Conservation (phyloP, 2,888 invertebrate species). For the Zeuzera pyrina region DNA sequence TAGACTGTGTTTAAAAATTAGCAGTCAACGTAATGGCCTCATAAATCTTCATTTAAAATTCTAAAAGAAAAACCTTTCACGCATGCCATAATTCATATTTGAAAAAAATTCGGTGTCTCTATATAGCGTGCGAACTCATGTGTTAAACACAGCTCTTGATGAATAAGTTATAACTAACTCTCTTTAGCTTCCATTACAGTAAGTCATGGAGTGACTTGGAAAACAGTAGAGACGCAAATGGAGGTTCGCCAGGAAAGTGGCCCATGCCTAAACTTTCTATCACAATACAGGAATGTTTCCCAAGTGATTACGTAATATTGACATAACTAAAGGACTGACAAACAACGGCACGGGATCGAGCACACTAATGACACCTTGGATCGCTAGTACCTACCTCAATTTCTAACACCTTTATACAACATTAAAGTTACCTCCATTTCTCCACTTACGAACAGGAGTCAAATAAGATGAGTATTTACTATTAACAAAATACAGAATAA, state of each 20-base stretch:
- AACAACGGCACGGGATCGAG: not conserved
- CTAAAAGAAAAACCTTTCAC: slow-evolving; percentile 1
- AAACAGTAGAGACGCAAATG: slow-evolving; percentile 9
- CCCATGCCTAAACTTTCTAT: slow-evolving; percentile 2
- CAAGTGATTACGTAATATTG: slow-evolving; percentile 11
- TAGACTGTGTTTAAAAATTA: not conserved
- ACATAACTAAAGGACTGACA: not conserved
- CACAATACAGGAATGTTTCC: slow-evolving; percentile 3
- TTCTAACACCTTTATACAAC: too few relatives aligned
- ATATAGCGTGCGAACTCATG: slow-evolving; percentile 6
- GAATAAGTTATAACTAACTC: slow-evolving; percentile 31
- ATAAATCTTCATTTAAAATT: not conserved
- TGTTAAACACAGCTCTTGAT: slow-evolving; percentile 15
- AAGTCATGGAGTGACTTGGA: slow-evolving; percentile 19
- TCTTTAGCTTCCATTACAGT: slow-evolving; percentile 26
- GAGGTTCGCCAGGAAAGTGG: slow-evolving; percentile 7
- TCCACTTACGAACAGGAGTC: too few relatives aligned
- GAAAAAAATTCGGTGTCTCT: slow-evolving; percentile 1
- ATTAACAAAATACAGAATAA: too few relatives aligned
- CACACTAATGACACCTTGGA: not conserved
- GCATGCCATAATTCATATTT: not conserved
- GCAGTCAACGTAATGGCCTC: not conserved
- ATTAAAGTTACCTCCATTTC: too few relatives aligned
- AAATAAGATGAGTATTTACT: too few relatives aligned
- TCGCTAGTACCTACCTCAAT: too few relatives aligned